Percentiles rank a stretch among this genome's conserved stretches.
phyloP scores from a whole-genome alignment of 1,140 invertebrate species.

The Wiebesia pumilae region DNA sequence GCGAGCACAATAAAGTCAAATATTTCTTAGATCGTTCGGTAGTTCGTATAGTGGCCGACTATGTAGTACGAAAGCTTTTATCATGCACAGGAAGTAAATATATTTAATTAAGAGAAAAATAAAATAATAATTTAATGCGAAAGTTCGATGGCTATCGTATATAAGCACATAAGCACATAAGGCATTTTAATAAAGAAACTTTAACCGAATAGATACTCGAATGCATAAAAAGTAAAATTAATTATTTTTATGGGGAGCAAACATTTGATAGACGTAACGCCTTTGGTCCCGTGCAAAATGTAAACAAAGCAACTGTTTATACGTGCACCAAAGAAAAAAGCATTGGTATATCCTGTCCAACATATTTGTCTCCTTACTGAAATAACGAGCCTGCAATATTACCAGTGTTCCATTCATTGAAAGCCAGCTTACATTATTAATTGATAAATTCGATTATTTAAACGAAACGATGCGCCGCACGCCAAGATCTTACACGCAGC shows the following conservation, averaged over 20 bases:
- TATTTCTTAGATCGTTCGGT: neutral
- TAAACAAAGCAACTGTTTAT: neutral
- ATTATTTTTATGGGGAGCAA: neutral
- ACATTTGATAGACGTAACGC: neutral
- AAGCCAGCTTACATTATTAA: neutral
- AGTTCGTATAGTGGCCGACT: neutral
- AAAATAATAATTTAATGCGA: neutral
- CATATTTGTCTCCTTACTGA: too few relatives aligned
- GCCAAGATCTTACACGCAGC: too few relatives aligned
- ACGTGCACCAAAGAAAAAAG: neutral
- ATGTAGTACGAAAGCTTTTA: neutral
- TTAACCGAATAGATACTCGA: neutral
- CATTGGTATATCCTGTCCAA: too few relatives aligned
- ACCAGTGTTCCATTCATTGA: neutral
- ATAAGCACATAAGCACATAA: too few relatives aligned
- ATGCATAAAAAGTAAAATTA: neutral
- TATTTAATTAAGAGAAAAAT: neutral
- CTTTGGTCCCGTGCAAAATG: constrained; percentile 12
- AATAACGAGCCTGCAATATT: too few relatives aligned
- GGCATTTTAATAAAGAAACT: neutral
- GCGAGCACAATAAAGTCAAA: too few relatives aligned
- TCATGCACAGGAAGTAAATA: neutral
- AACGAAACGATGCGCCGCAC: too few relatives aligned
- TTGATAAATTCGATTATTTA: neutral
- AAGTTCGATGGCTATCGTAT: neutral